Base-by-base conservation (phyloP, 2,888 invertebrate genomes). In the Hyles lineata region DNA sequence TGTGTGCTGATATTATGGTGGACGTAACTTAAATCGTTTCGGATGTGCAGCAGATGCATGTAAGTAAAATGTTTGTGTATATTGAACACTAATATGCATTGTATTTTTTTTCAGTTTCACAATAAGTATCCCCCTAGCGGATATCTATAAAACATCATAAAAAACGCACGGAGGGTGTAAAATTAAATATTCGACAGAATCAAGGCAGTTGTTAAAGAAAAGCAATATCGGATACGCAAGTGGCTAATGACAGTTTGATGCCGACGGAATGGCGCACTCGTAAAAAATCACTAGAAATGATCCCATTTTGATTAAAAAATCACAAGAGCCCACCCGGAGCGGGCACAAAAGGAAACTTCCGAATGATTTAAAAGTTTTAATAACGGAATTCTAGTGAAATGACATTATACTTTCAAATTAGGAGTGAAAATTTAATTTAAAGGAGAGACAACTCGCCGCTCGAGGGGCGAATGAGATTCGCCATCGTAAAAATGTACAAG, bases 341-440 rank as follows among this genome's bases (percentile, higher is more conserved):
- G 85, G 85, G 83, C 82, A 87, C 89, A 86, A 85, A 89, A 88
- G 86, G 87, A 89, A 90, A 91, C 89, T 91, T 92, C 89, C 89
- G 90, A 92, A 95, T 95, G 95, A 95, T 95, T 95, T 95, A 95
- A 93, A 94, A 93, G 92, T 95, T 95, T 95, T 95, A 95, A 95
- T 95, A 95, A 95, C 93, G 90, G 88, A 92, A 92, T 94, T 90
- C 95, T 92, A 95, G 93, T 94, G 91, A 92, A 93, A 95, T 95
- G 95, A 95, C 95, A 95, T 95, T 95, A 95, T 95, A 95, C 95
- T 95, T 95, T 95, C 94, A 95, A 95, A 95, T 95, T 95, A 92
- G 93, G 93, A 94, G 94, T 94, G 94, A 95, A 95, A 95, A 95
- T 95, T 95, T 95, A 95, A 95, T 95, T 95, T 95, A 94, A 95